These are phyloP conservation scores for Morpho helenor DNA, from an alignment of 2,888 invertebrate species.

Conservation along the genomic window DNA sequence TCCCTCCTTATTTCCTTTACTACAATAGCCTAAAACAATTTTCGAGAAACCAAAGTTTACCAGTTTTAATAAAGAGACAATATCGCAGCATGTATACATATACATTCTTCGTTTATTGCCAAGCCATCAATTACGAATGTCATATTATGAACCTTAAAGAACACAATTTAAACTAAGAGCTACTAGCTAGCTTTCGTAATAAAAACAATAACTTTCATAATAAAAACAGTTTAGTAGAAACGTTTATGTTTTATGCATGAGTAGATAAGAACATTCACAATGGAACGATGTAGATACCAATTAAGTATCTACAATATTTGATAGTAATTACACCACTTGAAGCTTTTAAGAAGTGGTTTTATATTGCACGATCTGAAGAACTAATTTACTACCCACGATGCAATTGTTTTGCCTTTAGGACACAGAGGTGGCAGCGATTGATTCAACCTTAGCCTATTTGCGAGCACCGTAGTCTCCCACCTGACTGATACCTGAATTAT, in stretches of 20 bases:
- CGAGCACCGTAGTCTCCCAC: slow-evolving; percentile 23
- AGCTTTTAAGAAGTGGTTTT: slow-evolving; percentile 15
- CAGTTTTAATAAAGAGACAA: too few relatives aligned
- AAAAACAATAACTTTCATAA: too few relatives aligned
- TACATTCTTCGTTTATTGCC: too few relatives aligned
- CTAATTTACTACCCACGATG: slow-evolving; percentile 61
- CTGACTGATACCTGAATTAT: slow-evolving; percentile 21
- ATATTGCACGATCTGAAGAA: slow-evolving; percentile 25
- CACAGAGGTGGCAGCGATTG: slow-evolving; percentile 49
- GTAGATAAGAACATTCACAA: not conserved
- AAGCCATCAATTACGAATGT: too few relatives aligned
- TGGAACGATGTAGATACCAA: not conserved
- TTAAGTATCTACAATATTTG: slow-evolving; percentile 5
- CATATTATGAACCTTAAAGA: too few relatives aligned
- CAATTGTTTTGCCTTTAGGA: slow-evolving; percentile 51
- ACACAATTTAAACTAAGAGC: too few relatives aligned
- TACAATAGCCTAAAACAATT: too few relatives aligned
- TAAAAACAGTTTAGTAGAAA: not conserved
- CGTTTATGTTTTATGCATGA: not conserved
- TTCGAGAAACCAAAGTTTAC: too few relatives aligned
- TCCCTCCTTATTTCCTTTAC: too few relatives aligned
- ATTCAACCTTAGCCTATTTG: slow-evolving; percentile 58
- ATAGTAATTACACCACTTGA: slow-evolving; percentile 14
- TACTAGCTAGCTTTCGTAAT: too few relatives aligned
- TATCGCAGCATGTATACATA: too few relatives aligned